Percentiles rank a stretch among this genome's conserved stretches.
phyloP scores from a whole-genome alignment of 2,113 vertebrate species.

The Electrona antarctica region DNA sequence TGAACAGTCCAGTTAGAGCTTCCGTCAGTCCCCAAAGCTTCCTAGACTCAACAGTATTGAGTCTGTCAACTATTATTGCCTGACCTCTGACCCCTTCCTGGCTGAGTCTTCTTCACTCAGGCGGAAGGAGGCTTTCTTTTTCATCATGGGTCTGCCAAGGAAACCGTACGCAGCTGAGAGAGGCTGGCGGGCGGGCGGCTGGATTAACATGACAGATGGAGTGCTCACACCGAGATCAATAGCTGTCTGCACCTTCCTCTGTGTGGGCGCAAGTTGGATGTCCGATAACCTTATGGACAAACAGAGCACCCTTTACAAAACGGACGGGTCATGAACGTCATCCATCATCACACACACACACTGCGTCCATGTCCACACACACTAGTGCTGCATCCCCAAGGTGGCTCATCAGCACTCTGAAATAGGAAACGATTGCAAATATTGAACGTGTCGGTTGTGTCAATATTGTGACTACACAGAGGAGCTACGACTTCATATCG shows the following conservation, averaged over 20 bases:
- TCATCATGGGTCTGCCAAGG: slow-evolving; percentile 11
- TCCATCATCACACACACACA: slow-evolving; percentile 9
- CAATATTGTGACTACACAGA: slow-evolving; percentile 37
- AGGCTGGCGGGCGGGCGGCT: neutral
- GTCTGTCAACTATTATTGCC: neutral
- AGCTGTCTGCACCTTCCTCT: slow-evolving; percentile 6
- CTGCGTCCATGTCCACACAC: neutral
- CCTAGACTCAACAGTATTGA: neutral
- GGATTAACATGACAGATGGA: slow-evolving; percentile 46
- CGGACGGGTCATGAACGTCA: neutral
- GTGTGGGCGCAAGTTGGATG: neutral
- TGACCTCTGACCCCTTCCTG: slow-evolving; percentile 5
- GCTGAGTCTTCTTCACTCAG: slow-evolving; percentile 8
- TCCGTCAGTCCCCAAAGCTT: no score
- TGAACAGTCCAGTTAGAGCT: no score
- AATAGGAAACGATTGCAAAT: slow-evolving; percentile 24
- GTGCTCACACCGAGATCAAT: slow-evolving; percentile 21
- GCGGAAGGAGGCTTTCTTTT: neutral
- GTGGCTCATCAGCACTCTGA: slow-evolving; percentile 24
- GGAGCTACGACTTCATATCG: neutral
- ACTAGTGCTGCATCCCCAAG: neutral
- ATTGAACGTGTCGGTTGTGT: slow-evolving; percentile 31
- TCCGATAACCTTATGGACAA: slow-evolving; percentile 19
- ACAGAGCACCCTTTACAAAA: neutral
- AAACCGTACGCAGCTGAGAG: neutral